Percentiles rank a stretch among this genome's conserved stretches.
These are phyloP conservation scores for Cosmorhoe ocellata DNA, from an alignment of 2,888 invertebrate species.

Conservation along the genomic window DNA sequence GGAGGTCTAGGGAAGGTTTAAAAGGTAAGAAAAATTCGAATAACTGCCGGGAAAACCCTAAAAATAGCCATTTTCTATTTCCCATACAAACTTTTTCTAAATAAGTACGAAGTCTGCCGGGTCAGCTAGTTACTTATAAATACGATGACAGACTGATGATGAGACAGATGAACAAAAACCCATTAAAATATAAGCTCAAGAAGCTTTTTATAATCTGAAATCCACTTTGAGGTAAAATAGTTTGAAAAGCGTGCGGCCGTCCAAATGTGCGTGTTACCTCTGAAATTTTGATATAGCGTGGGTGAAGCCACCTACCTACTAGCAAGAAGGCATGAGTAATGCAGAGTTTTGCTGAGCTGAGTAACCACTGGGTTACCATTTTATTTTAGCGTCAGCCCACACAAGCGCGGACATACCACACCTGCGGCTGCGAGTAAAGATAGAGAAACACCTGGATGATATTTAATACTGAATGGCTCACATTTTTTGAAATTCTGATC, in stretches of 20 bases:
- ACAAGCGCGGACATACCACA: slow-evolving; percentile 62
- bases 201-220: slow-evolving; percentile 7
- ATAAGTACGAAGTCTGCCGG: too few relatives aligned
- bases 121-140: too few relatives aligned
- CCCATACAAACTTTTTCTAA: too few relatives aligned
- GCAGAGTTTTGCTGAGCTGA: slow-evolving; percentile 63
- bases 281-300: slow-evolving; percentile 78
- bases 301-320: slow-evolving; percentile 66
- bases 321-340: slow-evolving; percentile 70
- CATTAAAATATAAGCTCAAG: neutral
- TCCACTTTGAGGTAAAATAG: slow-evolving; percentile 1
- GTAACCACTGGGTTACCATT: slow-evolving; percentile 66
- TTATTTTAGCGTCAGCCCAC: slow-evolving; percentile 77
- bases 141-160: too few relatives aligned
- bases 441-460: slow-evolving; percentile 75
- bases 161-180: too few relatives aligned
- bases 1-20: too few relatives aligned
- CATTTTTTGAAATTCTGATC: too few relatives aligned
- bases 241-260: slow-evolving; percentile 36
- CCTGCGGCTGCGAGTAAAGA: slow-evolving; percentile 65
- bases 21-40: too few relatives aligned
- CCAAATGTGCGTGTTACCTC: slow-evolving; percentile 66
- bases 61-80: too few relatives aligned
- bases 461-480: slow-evolving; percentile 59
- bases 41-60: too few relatives aligned